A percentile compares a stretch with the other conserved stretches of the same genome.
These are phyloP conservation scores for Limnothrissa miodon DNA, from an alignment of 2,113 vertebrate genomes.

Conservation along the genomic window DNA sequence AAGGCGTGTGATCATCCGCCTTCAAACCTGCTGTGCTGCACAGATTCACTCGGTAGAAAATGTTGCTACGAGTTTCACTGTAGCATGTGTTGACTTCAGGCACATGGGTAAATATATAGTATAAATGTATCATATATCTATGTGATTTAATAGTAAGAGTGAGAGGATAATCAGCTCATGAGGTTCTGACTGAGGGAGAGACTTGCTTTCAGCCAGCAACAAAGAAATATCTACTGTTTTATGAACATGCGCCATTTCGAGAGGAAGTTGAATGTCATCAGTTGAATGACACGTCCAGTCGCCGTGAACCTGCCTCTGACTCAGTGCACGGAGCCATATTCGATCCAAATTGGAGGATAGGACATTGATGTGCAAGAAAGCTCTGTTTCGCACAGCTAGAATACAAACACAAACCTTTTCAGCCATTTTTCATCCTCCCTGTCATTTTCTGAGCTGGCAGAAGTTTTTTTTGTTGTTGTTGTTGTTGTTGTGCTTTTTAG, in stretches of 20 bases:
- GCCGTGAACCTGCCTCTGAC: background rate
- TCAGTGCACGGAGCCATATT: background rate
- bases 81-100: background rate
- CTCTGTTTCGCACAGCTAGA: conserved; percentile 8
- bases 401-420: conserved; percentile 34
- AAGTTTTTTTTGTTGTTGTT: conserved; percentile 39
- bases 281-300: background rate
- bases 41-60: background rate
- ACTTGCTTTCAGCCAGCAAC: background rate
- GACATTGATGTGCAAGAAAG: background rate
- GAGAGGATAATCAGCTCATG: no score
- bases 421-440: conserved; percentile 37
- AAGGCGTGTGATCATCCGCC: background rate
- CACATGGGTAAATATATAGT: background rate
- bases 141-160: background rate
- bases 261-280: background rate
- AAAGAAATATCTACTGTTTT: background rate
- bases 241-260: background rate
- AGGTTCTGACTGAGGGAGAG: no score
- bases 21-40: background rate
- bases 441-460: conserved; percentile 51
- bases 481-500: conserved; percentile 44
- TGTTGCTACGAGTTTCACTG: background rate
- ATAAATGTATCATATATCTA: no score
- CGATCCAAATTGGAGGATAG: background rate